Evolutionary conservation across 2,888 invertebrate species (phyloP), one percentile per base, ranked within the genome.

Genomic region (Drosophila nr. fundita): DNA sequence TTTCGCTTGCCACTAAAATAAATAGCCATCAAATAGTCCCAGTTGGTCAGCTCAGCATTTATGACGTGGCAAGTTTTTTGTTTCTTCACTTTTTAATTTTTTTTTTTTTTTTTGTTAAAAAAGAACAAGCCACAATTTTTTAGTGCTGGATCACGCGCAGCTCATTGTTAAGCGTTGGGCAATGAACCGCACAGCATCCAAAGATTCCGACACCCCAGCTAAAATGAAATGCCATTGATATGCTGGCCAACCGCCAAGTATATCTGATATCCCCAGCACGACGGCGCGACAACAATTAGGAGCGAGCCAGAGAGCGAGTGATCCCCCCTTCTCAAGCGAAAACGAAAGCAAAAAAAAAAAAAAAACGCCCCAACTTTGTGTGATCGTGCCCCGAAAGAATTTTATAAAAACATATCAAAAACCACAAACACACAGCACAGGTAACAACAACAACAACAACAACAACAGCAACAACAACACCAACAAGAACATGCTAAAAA

Each of bases 231-330:
- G 66, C 54, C 84, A 24, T 55, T 50, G 67, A 62, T 74, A 85
- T 72, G 70, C 79, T 82, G 82, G 68, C 62, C 49, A n/a, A 27
- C 55, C 65, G 61, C 59, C 68, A 66, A 73, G 68, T 67, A 73
- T 89, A 84, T 71, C 77, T 67, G 84, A 84, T 84, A 89, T 80
- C 69, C 71, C 30, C 73, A 55, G 71, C 84, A 85, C 78, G 89
- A 82, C 57, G 84, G 74, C 62, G 90, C 83, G 88, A 89, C 88
- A 80, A 88, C 88, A 90, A 87, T 90, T 83, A 85, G 82, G 70
- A 62, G 52, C 54, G 8, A 49, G 59, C 59, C 45, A 21, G 10
- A 3, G 6, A 34, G 30, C 61, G 34, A 53, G 42, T 50, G 64
- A 70, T 73, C 80, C 71, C 72, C 84, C 71, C 72, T 81, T 68